Conservation (phyloP, 2,888 invertebrate species). For the Melanargia galathea region DNA sequence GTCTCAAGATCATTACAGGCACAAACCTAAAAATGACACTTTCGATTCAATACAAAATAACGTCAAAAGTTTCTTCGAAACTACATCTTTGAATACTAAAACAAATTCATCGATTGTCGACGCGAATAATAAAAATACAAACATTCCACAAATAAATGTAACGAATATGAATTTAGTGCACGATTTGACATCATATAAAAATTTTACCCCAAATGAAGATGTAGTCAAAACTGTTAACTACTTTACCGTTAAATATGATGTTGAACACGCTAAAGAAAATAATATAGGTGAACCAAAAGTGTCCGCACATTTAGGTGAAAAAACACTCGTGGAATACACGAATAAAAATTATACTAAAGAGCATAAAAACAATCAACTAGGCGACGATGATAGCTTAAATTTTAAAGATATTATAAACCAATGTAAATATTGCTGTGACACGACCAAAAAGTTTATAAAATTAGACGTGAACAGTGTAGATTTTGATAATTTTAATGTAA, state of each 20-base stretch:
- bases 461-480: constrained; percentile 38
- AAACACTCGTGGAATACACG: constrained; percentile 25
- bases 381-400: constrained; percentile 39
- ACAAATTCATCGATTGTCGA: background rate
- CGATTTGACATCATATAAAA: constrained; percentile 64
- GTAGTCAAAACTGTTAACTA: constrained; percentile 62
- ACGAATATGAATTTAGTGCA: constrained; percentile 57
- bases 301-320: constrained; percentile 19
- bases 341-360: constrained; percentile 11
- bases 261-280: constrained; percentile 35
- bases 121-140: constrained; percentile 37
- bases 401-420: constrained; percentile 45
- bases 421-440: constrained; percentile 61
- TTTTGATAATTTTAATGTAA: constrained; percentile 52
- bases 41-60: constrained; percentile 34
- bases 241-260: constrained; percentile 64
- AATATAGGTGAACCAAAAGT: constrained; percentile 42
- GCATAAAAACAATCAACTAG: constrained; percentile 34
- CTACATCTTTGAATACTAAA: constrained; percentile 8
- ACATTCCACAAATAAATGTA: constrained; percentile 49
- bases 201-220: constrained; percentile 51
- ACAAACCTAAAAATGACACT: constrained; percentile 42
- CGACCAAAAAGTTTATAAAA: constrained; percentile 30
- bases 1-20: constrained; percentile 72
- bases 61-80: constrained; percentile 40